Conservation (phyloP, 2,888 invertebrate genomes). For the Sminthurides aquaticus region DNA sequence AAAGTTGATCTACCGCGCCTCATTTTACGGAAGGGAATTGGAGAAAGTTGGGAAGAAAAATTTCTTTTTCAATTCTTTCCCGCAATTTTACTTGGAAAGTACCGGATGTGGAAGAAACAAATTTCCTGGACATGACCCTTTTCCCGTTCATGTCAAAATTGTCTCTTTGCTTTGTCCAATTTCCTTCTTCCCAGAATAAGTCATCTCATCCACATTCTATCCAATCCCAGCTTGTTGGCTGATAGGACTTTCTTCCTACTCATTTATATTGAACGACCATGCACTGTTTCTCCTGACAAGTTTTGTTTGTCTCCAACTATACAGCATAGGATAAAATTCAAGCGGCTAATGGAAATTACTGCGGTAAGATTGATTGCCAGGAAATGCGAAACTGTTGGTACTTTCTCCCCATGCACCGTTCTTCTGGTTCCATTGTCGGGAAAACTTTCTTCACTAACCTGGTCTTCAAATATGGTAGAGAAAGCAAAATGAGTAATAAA, state of each 20-base stretch:
- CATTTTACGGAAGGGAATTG: neutral
- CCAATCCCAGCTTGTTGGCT: too few species aligned
- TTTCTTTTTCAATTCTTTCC: neutral
- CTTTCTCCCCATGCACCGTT: too few species aligned
- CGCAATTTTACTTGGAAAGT: neutral
- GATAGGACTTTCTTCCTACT: too few species aligned
- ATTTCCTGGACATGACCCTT: slow-evolving; percentile 6
- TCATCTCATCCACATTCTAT: too few species aligned
- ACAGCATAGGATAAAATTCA: neutral
- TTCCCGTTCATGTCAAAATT: slow-evolving; percentile 7
- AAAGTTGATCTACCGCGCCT: slow-evolving; percentile 5
- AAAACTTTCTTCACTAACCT: too few species aligned
- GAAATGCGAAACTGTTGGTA: neutral
- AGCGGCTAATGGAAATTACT: neutral
- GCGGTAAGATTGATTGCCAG: neutral
- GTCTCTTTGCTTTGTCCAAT: slow-evolving; percentile 4
- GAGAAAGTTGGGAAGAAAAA: neutral
- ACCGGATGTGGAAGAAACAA: slow-evolving; percentile 13
- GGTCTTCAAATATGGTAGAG: too few species aligned
- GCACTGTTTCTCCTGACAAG: too few species aligned
- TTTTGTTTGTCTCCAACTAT: too few species aligned
- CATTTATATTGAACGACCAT: too few species aligned
- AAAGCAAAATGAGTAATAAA: too few species aligned
- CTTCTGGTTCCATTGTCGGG: too few species aligned
- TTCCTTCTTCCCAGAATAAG: neutral